Percentiles rank a stretch among this genome's conserved stretches.
phyloP scores from a whole-genome alignment of 2,797 vertebrate species.

The Pantherophis alleghaniensis region DNA sequence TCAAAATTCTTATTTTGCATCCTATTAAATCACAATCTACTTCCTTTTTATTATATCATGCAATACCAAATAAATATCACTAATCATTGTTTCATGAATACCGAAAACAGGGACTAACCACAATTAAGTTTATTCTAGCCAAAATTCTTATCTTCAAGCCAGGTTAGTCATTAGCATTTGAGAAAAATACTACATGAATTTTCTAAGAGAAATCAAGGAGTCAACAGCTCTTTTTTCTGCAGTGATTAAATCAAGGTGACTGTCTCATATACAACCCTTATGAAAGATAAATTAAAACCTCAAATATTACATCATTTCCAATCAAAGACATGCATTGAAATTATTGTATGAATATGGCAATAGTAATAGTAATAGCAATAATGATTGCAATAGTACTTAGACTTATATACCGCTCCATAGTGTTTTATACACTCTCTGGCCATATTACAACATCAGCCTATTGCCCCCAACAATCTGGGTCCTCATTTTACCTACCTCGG shows the following conservation, averaged over 20 bases:
- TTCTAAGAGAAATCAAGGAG: conserved; percentile 28
- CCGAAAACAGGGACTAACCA: neutral
- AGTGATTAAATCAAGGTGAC: neutral
- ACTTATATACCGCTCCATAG: neutral
- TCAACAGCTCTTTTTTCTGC: neutral
- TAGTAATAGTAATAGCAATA: neutral
- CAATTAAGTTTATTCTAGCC: neutral
- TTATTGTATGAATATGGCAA: neutral
- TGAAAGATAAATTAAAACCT: neutral
- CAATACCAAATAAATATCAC: neutral
- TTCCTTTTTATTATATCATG: conserved; percentile 23
- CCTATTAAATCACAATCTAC: neutral
- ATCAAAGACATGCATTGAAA: neutral
- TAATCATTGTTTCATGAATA: neutral
- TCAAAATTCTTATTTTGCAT: conserved; percentile 20
- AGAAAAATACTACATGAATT: conserved; percentile 20
- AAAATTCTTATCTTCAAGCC: neutral
- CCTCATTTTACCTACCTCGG: neutral
- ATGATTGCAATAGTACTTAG: neutral
- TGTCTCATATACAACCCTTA: neutral
- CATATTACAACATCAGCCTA: neutral
- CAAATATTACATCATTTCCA: neutral
- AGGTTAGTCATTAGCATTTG: neutral
- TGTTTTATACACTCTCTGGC: neutral
- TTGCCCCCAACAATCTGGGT: neutral